Base-by-base conservation (phyloP, 2,113 vertebrate genomes). In the Ptilorrhoa leucosticta region DNA sequence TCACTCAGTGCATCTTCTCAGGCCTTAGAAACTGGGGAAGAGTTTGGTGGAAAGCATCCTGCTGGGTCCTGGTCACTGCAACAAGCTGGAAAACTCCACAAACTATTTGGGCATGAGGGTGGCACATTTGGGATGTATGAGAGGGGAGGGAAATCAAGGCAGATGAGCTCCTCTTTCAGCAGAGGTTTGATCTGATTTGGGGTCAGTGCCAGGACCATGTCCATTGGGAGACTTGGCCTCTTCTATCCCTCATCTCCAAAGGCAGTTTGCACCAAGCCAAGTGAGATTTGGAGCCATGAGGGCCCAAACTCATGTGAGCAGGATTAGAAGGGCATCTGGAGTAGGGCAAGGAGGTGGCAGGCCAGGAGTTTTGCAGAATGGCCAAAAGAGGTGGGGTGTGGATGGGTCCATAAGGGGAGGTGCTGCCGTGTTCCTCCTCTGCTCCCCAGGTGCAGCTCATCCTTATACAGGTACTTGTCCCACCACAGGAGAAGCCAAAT, bases 381-480 rank as follows among this genome's bases (percentile, higher is more conserved):
- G 33, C 28, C 47, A 50, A 11, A 54, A 0, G 3, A 57, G 54
- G 16, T 15, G 23, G 26, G 44, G 8, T 1, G 1, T 63, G 71
- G 26, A 42, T 57, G 60, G 26, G 31, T 64, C 60, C 11, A 1
- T n/a, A 10, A 16, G 39, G 39, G 23, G 68, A 51, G 33, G 15
- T 37, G 30, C 27, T 79, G 35, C 48, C 1, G 0, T 20, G 37
- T 79, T 70, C 33, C 14, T 5, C 13, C 44, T 18, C 54, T 9
- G 5, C 35, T 64, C 28, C 30, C 13, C 0, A 0, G 17, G 26
- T 2, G 2, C 28, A 60, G 56, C 45, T 70, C 1, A 1, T 14
- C 66, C 28, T 79, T 57, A 8, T 16, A 66, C 30, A 65, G 21
- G 7, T 44, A 28, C 60, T 70, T 45, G 31, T 3, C 19, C 10